Conservation (phyloP, 1,140 invertebrate species). For the Himalopsyche phryganea region DNA sequence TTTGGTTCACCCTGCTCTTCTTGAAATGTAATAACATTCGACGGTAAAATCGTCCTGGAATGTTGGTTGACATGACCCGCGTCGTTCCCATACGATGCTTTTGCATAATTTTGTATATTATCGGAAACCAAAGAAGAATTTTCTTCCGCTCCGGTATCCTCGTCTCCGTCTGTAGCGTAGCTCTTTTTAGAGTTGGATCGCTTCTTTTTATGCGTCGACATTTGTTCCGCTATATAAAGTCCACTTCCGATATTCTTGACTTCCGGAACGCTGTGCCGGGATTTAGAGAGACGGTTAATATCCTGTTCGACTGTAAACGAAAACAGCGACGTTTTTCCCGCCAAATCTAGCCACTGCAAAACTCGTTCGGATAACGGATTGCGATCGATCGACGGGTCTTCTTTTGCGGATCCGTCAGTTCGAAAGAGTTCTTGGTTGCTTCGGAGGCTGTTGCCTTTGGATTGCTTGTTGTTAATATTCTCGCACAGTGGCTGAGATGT, state of each 20-base stretch:
- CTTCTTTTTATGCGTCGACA: constrained; percentile 3
- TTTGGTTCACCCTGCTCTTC: constrained; percentile 9
- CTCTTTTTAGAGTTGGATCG: background rate
- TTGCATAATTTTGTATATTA: constrained; percentile 21
- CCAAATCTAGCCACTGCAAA: constrained; percentile 58
- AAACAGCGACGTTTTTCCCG: constrained; percentile 38
- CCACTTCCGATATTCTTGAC: constrained; percentile 3
- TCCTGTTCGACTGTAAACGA: constrained; percentile 27
- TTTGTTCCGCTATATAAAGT: constrained; percentile 1
- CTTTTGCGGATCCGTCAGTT: constrained; percentile 32
- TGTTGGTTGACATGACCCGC: background rate
- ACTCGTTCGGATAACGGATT: constrained; percentile 56
- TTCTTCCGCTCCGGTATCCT: constrained; percentile 3
- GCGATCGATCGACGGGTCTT: constrained; percentile 25
- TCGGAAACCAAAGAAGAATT: constrained; percentile 6
- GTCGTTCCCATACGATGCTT: background rate
- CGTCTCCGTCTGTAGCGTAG: constrained; percentile 5
- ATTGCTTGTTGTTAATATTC: too few species aligned
- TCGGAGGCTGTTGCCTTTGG: too few species aligned
- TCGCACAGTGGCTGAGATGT: constrained; percentile 37
- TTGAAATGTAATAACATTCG: constrained; percentile 16
- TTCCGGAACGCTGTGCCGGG: constrained; percentile 19
- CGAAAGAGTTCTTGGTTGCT: background rate
- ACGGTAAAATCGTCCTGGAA: constrained; percentile 3
- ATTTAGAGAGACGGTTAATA: constrained; percentile 28